Percentiles rank a stretch among this genome's conserved stretches.
Evolutionary conservation across 2,888 invertebrate species (phyloP).

Genomic region (Cantharis rustica): DNA sequence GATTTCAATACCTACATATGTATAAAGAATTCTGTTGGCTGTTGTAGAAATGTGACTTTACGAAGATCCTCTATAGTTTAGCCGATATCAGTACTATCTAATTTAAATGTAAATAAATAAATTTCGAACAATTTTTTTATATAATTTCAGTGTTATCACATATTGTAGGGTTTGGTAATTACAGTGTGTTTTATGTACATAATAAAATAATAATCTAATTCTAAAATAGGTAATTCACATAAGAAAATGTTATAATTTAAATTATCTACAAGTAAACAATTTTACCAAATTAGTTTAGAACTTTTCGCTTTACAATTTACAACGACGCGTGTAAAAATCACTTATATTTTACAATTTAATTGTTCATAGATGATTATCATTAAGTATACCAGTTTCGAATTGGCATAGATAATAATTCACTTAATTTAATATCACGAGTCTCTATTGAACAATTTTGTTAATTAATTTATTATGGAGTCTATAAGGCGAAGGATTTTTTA

Average conservation of each 20-base stretch:
- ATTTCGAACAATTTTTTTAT: constrained; percentile 35
- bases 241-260: constrained; percentile 13
- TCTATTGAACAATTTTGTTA: constrained; percentile 19
- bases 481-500: constrained; percentile 24
- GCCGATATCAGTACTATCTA: neutral
- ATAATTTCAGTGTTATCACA: constrained; percentile 40
- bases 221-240: constrained; percentile 18
- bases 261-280: constrained; percentile 28
- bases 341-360: constrained; percentile 25
- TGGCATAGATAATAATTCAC: constrained; percentile 17
- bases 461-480: constrained; percentile 16
- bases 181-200: constrained; percentile 38
- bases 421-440: constrained; percentile 31
- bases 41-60: neutral
- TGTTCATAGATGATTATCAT: constrained; percentile 14
- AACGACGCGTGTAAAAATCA: constrained; percentile 30
- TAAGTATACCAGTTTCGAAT: constrained; percentile 17
- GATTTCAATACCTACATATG: too few relatives aligned
- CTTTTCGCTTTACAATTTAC: constrained; percentile 32
- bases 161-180: constrained; percentile 38
- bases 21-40: too few relatives aligned
- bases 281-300: constrained; percentile 32
- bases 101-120: neutral
- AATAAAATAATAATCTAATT: constrained; percentile 29
- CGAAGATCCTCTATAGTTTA: neutral